Evolutionary conservation across 2,797 vertebrate species (phyloP).

Genomic region (Tenualosa ilisha): DNA sequence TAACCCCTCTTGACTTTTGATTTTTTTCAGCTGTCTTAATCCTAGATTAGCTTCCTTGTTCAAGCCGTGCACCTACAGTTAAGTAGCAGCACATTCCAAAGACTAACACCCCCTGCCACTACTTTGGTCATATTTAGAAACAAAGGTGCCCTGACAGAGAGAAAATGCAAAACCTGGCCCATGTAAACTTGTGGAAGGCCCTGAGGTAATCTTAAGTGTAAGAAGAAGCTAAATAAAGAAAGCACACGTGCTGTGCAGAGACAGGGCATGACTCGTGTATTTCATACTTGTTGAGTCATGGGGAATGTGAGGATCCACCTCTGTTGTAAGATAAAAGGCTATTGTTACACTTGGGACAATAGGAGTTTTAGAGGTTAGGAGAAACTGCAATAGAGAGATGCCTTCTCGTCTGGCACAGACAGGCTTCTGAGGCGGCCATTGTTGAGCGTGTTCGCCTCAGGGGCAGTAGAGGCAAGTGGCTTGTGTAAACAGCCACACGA

Average conservation of each 20-base stretch:
- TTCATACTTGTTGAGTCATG: not conserved
- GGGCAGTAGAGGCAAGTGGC: not conserved
- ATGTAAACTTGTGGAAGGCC: not conserved
- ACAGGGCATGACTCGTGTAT: not conserved
- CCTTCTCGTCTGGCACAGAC: not conserved
- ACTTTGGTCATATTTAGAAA: not conserved
- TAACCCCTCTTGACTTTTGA: slow-evolving; percentile 44
- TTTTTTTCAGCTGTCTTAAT: slow-evolving; percentile 50
- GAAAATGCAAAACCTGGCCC: not conserved
- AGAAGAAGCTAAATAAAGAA: not conserved
- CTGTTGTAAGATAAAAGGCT: not conserved
- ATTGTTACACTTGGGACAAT: not conserved
- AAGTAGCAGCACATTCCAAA: slow-evolving; percentile 5
- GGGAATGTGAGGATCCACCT: not conserved
- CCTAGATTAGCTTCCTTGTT: slow-evolving; percentile 24
- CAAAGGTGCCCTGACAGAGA: not conserved
- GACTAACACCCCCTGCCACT: not conserved
- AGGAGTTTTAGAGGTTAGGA: not conserved
- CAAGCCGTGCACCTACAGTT: slow-evolving; percentile 31
- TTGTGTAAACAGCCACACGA: not conserved
- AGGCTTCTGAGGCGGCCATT: not conserved
- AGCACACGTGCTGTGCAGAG: not conserved
- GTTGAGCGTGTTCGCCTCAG: not conserved
- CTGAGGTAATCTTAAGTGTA: not conserved
- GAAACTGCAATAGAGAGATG: not conserved